Percentiles rank a stretch among this genome's conserved stretches.
These are phyloP conservation scores for Drosophila stalkeri DNA, from an alignment of 2,888 invertebrate species.

Conservation along the genomic window DNA sequence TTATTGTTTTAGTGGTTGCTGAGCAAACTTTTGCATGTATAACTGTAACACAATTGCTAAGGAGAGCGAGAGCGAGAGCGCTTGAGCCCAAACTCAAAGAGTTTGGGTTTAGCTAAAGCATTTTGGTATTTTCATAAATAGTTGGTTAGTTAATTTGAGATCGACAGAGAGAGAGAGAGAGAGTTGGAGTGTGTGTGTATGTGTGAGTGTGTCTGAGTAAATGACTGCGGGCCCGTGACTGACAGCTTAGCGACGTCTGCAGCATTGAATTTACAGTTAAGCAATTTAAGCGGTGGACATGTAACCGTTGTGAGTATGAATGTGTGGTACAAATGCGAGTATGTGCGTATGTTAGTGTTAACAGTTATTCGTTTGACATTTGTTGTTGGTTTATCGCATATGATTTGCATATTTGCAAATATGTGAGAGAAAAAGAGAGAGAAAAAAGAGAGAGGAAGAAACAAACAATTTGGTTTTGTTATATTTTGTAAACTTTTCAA, in stretches of 20 bases:
- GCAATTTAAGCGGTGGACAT: slow-evolving; percentile 3
- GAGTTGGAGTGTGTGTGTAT: slow-evolving; percentile 18
- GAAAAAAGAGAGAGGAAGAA: slow-evolving; percentile 64
- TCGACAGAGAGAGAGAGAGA: slow-evolving; percentile 2
- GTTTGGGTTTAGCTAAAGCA: slow-evolving; percentile 52
- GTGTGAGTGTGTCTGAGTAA: slow-evolving; percentile 25
- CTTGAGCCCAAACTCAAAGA: slow-evolving; percentile 22
- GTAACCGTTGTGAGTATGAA: not conserved
- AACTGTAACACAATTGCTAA: slow-evolving; percentile 17
- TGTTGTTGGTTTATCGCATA: slow-evolving; percentile 46
- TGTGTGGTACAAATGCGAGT: slow-evolving; percentile 4
- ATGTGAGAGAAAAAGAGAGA: slow-evolving; percentile 52
- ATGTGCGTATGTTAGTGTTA: slow-evolving; percentile 16
- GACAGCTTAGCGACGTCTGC: slow-evolving; percentile 73
- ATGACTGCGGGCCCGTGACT: slow-evolving; percentile 56
- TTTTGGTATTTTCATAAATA: not conserved
- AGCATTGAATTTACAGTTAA: slow-evolving; percentile 21
- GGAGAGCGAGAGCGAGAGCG: slow-evolving; percentile 27
- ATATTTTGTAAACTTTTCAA: slow-evolving; percentile 36
- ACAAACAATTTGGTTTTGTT: slow-evolving; percentile 51
- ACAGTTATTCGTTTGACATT: slow-evolving; percentile 27
- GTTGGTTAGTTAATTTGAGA: slow-evolving; percentile 43
- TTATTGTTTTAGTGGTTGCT: slow-evolving; percentile 23
- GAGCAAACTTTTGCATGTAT: slow-evolving; percentile 35
- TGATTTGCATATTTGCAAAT: slow-evolving; percentile 10